Base-by-base conservation (phyloP, 2,888 invertebrate genomes). In the Plebejus melissa region DNA sequence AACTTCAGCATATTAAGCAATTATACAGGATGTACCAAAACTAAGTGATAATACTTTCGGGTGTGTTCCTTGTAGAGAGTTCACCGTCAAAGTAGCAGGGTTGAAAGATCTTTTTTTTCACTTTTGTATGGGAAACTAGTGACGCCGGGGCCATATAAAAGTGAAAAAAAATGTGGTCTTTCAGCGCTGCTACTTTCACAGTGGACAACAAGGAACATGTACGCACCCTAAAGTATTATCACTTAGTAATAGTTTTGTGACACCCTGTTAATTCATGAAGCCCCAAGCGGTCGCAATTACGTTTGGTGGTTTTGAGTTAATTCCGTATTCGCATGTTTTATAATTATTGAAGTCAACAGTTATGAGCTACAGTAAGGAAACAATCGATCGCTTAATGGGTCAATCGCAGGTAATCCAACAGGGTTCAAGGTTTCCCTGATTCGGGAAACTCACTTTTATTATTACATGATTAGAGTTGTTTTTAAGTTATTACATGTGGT, bases 351-450 rank as follows among this genome's bases (percentile, higher is more conserved):
- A 86, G 81, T 81, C 85, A 83, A 79, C 82, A 82, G 83, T 86
- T 84, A 82, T 84, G 83, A 85, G 83, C 84, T 83, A 90, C 88
- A 88, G 91, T 91, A 88, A 91, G 93, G 92, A 93, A 93, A 93
- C 91, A 93, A 93, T 93, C 91, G 92, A 93, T 93, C 88, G 92
- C 88, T 90, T 93, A 92, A 93, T 93, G 90, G 93, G 93, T 93
- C 93, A 93, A 85, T 88, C 93, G 86, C 86, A 85, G 88, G 86
- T 91, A 91, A 93, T 91, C 91, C 91, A 82, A 82, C 85, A 86
- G 88, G 90, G 88, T 87, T 87, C 84, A 77, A 77, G 79, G 79
- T 78, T 80, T 78, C 78, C 74, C 76, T 65, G 79, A 81, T 81
- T 83, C 83, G 81, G 80, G 85, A 83, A 85, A 86, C 82, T 88